Evolutionary conservation across 2,113 vertebrate genomes (phyloP), one percentile per base, ranked within the genome.

Genomic region (Accipiter cooperii): DNA sequence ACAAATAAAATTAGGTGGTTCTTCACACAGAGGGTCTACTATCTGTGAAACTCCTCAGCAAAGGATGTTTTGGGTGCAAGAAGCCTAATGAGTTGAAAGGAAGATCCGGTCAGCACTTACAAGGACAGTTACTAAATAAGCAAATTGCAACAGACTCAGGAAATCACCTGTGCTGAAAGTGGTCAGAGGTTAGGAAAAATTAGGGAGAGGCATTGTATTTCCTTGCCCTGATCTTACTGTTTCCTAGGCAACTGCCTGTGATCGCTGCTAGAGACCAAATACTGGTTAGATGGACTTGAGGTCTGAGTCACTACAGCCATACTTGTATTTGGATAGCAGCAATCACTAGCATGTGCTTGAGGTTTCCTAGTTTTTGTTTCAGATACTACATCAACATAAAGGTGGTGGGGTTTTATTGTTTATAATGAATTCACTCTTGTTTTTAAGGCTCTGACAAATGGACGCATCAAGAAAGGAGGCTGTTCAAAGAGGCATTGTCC

Each of bases 401-500:
- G 28, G 38, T 71, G n/a, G 5, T 60, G 31, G 44, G 24, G 3
- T 84, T 83, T 89, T 71, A 20, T 40, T 4, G 0, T 68, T 96
- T 84, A 31, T 80, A 84, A 77, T 52, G 1, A 36, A 69, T 74
- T 76, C 10, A 22, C 11, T 17, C 61, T 54, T 89, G 26, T 38
- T 36, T 98, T 96, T 75, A 83, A 99, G 99, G 99, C 76, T 99
- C 99, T 54, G 99, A 99, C 97, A 98, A 97, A 83, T 99, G 99
- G 99, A 99, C 98, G 0, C 92, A 97, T 49, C 96, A 98, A 57
- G 99, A 99, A 97, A 98, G 96, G 96, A 98, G 98, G 89, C 78
- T 98, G 93, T 98, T 99, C 97, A 98, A 98, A 64, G 98, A 99
- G 98, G 98, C 99, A 47, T 79, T 99, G 87, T 98, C 98, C 93